A percentile compares a stretch with the other conserved stretches of the same genome.
Conservation (phyloP, 2,113 vertebrate species). For the Cochlearius cochlearius region DNA sequence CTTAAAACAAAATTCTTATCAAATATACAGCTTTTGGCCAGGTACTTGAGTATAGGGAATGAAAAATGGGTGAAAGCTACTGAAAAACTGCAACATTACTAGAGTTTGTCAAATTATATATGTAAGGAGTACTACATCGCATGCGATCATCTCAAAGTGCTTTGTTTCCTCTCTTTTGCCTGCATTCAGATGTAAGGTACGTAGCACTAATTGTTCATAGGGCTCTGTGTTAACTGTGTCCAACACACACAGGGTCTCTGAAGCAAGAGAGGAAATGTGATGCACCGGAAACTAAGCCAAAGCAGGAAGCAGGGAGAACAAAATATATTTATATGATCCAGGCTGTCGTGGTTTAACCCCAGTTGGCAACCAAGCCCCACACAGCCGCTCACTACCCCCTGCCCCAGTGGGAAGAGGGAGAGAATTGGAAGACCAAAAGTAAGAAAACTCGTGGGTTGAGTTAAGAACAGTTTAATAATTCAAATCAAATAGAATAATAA, state of each 20-base stretch:
- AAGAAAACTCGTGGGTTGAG: too few relatives aligned
- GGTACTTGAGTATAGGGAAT: neutral
- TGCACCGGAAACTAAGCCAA: neutral
- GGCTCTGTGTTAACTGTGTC: neutral
- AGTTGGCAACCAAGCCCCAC: too few relatives aligned
- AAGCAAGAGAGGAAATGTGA: neutral
- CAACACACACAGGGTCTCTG: neutral
- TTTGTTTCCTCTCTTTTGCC: neutral
- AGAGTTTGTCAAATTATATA: neutral
- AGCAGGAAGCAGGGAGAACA: neutral
- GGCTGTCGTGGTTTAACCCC: too few relatives aligned
- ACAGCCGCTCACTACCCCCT: too few relatives aligned
- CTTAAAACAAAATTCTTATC: slow-evolving; percentile 16
- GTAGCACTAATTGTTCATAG: neutral
- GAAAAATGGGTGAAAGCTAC: neutral
- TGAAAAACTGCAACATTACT: neutral
- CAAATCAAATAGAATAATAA: too few relatives aligned
- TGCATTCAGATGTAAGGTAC: neutral
- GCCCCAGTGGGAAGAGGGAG: too few relatives aligned
- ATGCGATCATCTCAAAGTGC: neutral
- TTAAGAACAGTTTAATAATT: too few relatives aligned
- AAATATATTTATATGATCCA: neutral
- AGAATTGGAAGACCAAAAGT: too few relatives aligned
- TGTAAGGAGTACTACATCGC: neutral
- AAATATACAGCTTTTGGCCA: neutral